Evolutionary conservation across 2,797 vertebrate species (phyloP).

Genomic region (Mareca penelope): DNA sequence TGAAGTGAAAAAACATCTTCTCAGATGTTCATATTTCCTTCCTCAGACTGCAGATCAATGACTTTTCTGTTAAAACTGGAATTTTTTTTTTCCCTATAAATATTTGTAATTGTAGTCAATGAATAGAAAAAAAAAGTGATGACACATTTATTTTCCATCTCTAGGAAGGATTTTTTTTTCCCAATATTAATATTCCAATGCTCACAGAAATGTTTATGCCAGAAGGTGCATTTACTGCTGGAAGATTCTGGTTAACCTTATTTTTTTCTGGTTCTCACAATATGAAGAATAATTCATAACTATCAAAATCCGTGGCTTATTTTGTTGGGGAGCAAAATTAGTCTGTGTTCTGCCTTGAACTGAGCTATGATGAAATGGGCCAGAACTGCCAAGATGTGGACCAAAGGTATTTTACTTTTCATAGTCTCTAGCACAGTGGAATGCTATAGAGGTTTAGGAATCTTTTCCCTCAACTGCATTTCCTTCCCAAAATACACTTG

Average conservation of each 20-base stretch:
- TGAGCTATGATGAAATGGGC: background rate
- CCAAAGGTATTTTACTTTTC: background rate
- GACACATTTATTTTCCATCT: slow-evolving; percentile 26
- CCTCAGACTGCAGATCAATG: background rate
- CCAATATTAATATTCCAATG: background rate
- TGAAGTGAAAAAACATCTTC: background rate
- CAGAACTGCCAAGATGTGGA: background rate
- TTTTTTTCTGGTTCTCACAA: background rate
- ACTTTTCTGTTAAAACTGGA: background rate
- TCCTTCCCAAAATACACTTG: background rate
- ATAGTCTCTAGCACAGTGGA: background rate
- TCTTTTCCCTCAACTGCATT: background rate
- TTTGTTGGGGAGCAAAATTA: background rate
- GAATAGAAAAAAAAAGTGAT: background rate
- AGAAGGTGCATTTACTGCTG: slow-evolving; percentile 5
- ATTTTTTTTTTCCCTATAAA: background rate
- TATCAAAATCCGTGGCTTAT: background rate
- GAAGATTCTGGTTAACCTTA: background rate
- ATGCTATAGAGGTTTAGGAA: background rate
- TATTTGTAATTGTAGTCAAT: background rate
- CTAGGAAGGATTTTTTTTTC: background rate
- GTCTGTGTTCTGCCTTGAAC: background rate
- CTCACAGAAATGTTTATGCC: background rate
- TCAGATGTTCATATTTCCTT: background rate
- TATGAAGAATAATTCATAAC: background rate